These are phyloP conservation scores for Sebastes iracundus DNA, from an alignment of 2,797 vertebrate genomes.

Conservation along the genomic window DNA sequence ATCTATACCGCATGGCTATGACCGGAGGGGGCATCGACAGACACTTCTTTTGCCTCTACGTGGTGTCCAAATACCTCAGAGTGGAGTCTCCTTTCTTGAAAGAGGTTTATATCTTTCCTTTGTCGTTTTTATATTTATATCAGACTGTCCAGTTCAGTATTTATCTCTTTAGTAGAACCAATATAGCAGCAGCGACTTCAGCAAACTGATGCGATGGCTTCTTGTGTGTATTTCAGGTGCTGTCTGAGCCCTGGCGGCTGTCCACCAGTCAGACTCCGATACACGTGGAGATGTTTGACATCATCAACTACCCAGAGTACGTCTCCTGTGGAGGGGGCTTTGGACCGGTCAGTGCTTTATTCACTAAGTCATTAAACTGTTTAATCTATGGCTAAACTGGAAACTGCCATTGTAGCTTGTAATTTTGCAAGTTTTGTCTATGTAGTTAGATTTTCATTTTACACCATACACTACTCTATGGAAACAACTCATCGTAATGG, in stretches of 20 bases:
- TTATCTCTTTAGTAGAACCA: neutral
- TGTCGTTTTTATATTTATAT: neutral
- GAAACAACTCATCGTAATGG: neutral
- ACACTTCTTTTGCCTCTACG: conserved; percentile 91
- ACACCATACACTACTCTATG: neutral
- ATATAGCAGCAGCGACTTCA: neutral
- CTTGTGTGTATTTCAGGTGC: conserved; percentile 74
- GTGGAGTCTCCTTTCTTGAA: conserved; percentile 89
- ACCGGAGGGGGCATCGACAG: conserved; percentile 89
- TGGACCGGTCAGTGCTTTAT: conserved; percentile 86
- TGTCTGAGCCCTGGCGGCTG: conserved; percentile 88
- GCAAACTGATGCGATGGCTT: neutral
- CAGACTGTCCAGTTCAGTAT: neutral
- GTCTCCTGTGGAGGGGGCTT: conserved; percentile 91
- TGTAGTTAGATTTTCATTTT: neutral
- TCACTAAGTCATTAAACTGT: neutral
- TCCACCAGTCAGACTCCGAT: conserved; percentile 90
- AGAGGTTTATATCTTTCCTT: conserved; percentile 78
- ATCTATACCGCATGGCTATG: conserved; percentile 88
- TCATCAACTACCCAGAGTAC: conserved; percentile 88
- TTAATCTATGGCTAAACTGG: neutral
- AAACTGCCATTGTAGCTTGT: no score
- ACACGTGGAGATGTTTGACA: conserved; percentile 88
- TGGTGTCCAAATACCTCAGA: conserved; percentile 88
- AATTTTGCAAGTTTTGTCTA: neutral